These are phyloP conservation scores for Ptilodon capucinus DNA, from an alignment of 2,888 invertebrate species.

Conservation along the genomic window DNA sequence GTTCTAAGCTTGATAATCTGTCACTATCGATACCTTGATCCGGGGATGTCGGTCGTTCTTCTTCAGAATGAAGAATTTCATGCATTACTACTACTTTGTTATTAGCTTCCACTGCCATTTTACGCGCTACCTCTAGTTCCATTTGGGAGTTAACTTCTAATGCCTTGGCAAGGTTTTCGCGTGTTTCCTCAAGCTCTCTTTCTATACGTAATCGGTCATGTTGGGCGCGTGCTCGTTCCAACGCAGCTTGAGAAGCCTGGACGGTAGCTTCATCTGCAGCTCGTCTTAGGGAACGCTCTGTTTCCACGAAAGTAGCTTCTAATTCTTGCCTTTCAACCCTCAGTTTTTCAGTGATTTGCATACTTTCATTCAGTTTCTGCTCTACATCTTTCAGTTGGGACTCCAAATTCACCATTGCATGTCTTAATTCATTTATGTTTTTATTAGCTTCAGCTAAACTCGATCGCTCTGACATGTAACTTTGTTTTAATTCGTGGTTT, in stretches of 20 bases:
- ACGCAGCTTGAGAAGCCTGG: conserved; percentile 87
- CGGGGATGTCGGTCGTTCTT: conserved; percentile 85
- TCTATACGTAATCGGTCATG: conserved; percentile 87
- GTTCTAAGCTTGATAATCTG: conserved; percentile 85
- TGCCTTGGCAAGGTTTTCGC: conserved; percentile 66
- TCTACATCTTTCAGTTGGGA: conserved; percentile 57
- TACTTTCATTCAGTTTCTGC: conserved; percentile 50
- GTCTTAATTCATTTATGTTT: conserved; percentile 49
- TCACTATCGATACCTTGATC: conserved; percentile 96
- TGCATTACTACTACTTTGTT: conserved; percentile 56
- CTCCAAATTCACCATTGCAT: conserved; percentile 48
- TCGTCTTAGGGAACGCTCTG: conserved; percentile 82
- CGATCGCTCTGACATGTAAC: conserved; percentile 44
- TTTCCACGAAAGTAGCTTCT: conserved; percentile 68
- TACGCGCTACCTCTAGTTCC: conserved; percentile 73
- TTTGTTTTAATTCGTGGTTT: conserved; percentile 53
- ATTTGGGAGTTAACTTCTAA: conserved; percentile 62
- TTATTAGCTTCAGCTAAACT: conserved; percentile 51
- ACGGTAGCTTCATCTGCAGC: conserved; percentile 88
- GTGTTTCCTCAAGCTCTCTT: conserved; percentile 82
- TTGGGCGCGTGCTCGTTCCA: conserved; percentile 88
- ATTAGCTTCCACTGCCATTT: conserved; percentile 56
- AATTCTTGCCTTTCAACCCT: conserved; percentile 66
- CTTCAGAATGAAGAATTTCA: conserved; percentile 57
- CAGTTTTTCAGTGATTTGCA: conserved; percentile 53